These are phyloP conservation scores for Helicoverpa armigera DNA, from an alignment of 1,140 invertebrate species.

Conservation along the genomic window DNA sequence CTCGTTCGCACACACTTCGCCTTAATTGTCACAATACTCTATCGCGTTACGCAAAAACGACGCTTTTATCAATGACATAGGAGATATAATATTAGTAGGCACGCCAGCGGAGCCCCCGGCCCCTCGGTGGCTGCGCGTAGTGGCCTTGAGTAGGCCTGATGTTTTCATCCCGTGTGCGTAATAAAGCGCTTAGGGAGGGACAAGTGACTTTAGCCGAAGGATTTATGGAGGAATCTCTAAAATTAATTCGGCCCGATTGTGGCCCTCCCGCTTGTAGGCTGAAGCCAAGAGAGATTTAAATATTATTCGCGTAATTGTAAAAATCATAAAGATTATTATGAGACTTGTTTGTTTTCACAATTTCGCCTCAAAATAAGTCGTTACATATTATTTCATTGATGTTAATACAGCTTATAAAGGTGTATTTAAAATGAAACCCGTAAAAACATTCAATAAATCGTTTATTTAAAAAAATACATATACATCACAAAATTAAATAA, in stretches of 20 bases:
- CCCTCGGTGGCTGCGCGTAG: conserved; percentile 70
- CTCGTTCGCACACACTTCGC: conserved; percentile 71
- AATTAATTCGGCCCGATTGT: conserved; percentile 81
- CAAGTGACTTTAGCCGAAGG: conserved; percentile 79
- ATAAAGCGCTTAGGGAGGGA: conserved; percentile 84
- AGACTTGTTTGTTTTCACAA: background rate
- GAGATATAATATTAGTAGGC: conserved; percentile 74
- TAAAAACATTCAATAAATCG: background rate
- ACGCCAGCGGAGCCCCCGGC: conserved; percentile 54
- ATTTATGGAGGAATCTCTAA: conserved; percentile 81
- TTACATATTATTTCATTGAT: background rate
- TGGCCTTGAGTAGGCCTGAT: conserved; percentile 83
- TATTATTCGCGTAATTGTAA: conserved; percentile 60
- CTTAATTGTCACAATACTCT: conserved; percentile 66
- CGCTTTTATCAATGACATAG: conserved; percentile 83
- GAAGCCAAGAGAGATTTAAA: conserved; percentile 55
- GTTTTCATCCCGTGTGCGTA: conserved; percentile 84
- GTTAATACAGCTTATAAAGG: background rate
- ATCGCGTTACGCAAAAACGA: conserved; percentile 79
- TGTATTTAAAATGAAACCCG: background rate
- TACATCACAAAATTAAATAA: conserved; percentile 1
- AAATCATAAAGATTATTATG: background rate
- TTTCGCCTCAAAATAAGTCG: background rate
- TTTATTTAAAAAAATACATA: conserved; percentile 34
- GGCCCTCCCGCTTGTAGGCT: conserved; percentile 60